phyloP scores from a whole-genome alignment of 1,140 invertebrate genomes.

The Galendromus occidentalis region DNA sequence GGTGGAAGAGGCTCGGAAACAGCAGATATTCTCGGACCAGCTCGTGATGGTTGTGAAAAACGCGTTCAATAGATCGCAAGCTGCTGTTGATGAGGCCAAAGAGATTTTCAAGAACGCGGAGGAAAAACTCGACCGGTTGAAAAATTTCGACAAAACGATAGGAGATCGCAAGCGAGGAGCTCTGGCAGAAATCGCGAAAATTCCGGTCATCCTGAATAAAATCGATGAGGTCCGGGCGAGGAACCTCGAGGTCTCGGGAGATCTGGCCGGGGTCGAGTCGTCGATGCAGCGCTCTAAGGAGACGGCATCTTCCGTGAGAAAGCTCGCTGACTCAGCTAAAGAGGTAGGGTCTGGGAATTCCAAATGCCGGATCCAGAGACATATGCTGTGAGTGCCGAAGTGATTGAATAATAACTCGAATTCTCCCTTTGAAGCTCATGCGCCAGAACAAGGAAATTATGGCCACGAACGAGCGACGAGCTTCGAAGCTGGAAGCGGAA shows the following conservation, averaged over 20 bases:
- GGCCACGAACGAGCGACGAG: not conserved
- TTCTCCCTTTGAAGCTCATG: too few species aligned
- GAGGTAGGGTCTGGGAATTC: too few species aligned
- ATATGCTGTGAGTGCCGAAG: too few species aligned
- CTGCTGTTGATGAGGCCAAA: conserved; percentile 57
- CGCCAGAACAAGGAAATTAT: too few species aligned
- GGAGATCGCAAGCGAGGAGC: conserved; percentile 31
- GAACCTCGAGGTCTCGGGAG: too few species aligned
- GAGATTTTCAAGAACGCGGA: conserved; percentile 40
- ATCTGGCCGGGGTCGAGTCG: too few species aligned
- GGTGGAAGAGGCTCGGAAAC: conserved; percentile 32
- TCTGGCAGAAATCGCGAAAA: conserved; percentile 32
- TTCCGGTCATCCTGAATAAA: conserved; percentile 14
- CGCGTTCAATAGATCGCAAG: conserved; percentile 46
- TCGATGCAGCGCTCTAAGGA: too few species aligned
- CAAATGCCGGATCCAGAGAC: too few species aligned
- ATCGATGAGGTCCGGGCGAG: too few species aligned
- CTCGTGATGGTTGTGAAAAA: conserved; percentile 42
- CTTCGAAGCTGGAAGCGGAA: not conserved
- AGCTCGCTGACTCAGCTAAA: too few species aligned
- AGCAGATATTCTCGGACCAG: conserved; percentile 40
- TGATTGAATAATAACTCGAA: too few species aligned
- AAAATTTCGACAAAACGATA: conserved; percentile 44
- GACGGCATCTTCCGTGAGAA: too few species aligned
- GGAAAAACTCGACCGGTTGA: conserved; percentile 60